These are phyloP conservation scores for Thamnaconus septentrionalis DNA, from an alignment of 2,113 vertebrate genomes.

Conservation along the genomic window DNA sequence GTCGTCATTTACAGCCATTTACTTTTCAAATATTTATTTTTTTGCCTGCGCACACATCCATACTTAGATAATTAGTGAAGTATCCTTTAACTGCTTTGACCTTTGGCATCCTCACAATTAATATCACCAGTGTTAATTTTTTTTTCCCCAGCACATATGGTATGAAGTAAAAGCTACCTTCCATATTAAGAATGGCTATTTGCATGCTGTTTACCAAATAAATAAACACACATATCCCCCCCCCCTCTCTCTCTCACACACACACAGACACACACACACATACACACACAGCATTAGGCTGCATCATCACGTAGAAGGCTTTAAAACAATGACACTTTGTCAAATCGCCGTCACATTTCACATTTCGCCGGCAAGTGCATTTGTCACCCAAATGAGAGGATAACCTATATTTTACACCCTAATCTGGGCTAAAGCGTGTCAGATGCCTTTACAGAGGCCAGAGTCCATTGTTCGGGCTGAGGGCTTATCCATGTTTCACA, in stretches of 20 bases:
- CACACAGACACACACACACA: no score
- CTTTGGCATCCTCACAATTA: slow-evolving; percentile 4
- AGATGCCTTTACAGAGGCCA: slow-evolving; percentile 45
- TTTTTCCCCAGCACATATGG: background rate
- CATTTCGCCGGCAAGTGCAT: slow-evolving; percentile 8
- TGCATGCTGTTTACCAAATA: slow-evolving; percentile 29
- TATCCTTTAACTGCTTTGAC: background rate
- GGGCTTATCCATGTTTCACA: slow-evolving; percentile 68
- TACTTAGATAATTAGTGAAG: no score
- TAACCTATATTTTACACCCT: slow-evolving; percentile 72
- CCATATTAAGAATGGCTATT: background rate
- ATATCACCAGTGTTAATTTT: background rate
- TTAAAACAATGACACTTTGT: slow-evolving; percentile 46
- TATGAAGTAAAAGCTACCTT: no score
- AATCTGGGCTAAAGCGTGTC: slow-evolving; percentile 67
- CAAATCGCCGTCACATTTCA: slow-evolving; percentile 22
- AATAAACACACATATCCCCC: slow-evolving; percentile 23
- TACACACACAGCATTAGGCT: slow-evolving; percentile 7
- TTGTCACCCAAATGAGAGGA: slow-evolving; percentile 62
- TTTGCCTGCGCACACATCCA: no score
- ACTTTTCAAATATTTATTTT: no score
- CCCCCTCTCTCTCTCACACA: no score
- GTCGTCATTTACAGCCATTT: background rate
- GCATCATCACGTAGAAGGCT: slow-evolving; percentile 1
- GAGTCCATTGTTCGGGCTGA: slow-evolving; percentile 40